Evolutionary conservation across 2,888 invertebrate species (phyloP), one percentile per base, ranked within the genome.

Genomic region (Neria commutata): DNA sequence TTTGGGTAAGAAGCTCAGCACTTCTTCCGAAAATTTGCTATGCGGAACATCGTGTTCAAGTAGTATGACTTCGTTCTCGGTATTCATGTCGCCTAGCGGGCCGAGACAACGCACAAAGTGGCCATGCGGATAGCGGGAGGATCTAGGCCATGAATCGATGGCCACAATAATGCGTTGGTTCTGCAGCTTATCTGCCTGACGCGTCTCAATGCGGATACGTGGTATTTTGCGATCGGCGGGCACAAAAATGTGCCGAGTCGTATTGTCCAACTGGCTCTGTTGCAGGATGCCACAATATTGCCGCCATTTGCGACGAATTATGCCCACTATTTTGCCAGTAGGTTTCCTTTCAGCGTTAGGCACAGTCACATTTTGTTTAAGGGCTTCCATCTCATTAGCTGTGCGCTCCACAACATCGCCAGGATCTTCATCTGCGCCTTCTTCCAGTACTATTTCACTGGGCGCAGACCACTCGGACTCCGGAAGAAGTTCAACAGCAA

Each of bases 1-100:
- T 64, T 89, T 86, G 0, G 99, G 99, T 46, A 99, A 84, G 77
- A 94, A 98, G 56, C 89, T 89, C 1, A 97, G 86, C 16, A 99
- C 99, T 29, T 93, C 91, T 70, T 96, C 94, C 1, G 97, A 95
- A 83, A 99, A 99, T 67, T 92, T 88, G 67, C 92, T 92, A 77
- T 98, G 97, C 0, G 98, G 98, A 1, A 99, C 92, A 81, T 98
- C 98, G 77, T 99, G 97, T 75, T 99, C 98, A 61, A 98, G 79
- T 1, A 99, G 84, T 40, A 99, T 87, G 8, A 95, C 98, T 82
- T 98, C 97, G 78, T 98, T 99, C 83, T 99, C 99, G 0, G 98
- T 96, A 14, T 91, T 89, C 76, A 94, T 94, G 75, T 97, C 93
- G 23, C 99, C 98, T 61, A 97, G 89, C 51, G 88, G 88, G 16